These are phyloP conservation scores for Epinephelus awoara DNA, from an alignment of 2,797 vertebrate species.

Conservation along the genomic window DNA sequence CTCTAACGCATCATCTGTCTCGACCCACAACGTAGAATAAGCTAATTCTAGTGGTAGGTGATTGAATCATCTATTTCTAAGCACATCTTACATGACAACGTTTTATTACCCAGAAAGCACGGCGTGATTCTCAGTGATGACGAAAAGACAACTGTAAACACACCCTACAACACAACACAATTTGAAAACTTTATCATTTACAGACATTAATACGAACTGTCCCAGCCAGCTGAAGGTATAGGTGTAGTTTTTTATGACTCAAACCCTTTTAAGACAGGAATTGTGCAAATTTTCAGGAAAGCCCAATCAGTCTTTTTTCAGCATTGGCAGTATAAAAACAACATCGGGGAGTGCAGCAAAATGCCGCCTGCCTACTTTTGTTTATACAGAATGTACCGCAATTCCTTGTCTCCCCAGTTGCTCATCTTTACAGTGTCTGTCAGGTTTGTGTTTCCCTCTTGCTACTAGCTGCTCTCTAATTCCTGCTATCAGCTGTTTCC, in stretches of 20 bases:
- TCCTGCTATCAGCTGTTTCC: no score
- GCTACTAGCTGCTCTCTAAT: no score
- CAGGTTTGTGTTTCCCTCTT: no score
- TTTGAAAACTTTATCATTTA: not conserved
- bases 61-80: not conserved
- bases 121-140: not conserved
- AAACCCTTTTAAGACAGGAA: no score
- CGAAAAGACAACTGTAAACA: not conserved
- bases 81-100: not conserved
- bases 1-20: not conserved
- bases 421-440: no score
- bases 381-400: no score
- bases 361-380: no score
- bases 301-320: no score
- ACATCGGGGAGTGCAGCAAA: no score
- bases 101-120: not conserved
- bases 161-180: not conserved
- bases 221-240: not conserved
- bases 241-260: conserved; percentile 6
- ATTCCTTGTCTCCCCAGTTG: no score
- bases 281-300: no score
- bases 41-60: not conserved
- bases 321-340: no score
- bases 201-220: not conserved
- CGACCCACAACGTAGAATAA: not conserved